A percentile compares a stretch with the other conserved stretches of the same genome.
Evolutionary conservation across 2,797 vertebrate genomes (phyloP).

Genomic region (Psittacula echo): DNA sequence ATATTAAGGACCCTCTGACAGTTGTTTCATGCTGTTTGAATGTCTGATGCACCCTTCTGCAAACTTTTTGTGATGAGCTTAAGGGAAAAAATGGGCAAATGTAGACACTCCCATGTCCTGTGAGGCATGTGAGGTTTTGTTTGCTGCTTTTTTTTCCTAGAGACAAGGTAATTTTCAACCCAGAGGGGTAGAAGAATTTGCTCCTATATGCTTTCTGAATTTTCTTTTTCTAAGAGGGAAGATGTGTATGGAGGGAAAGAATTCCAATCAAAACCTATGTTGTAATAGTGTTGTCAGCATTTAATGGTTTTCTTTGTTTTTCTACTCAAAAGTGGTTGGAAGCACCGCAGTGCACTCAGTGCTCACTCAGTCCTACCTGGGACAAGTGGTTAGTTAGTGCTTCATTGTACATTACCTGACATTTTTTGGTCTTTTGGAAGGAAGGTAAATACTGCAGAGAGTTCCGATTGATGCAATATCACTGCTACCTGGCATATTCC

Average conservation of each 20-base stretch:
- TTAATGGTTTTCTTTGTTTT: background rate
- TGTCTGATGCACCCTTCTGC: background rate
- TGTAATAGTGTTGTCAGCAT: background rate
- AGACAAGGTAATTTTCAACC: background rate
- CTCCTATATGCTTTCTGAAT: background rate
- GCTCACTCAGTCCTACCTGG: background rate
- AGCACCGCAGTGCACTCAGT: background rate
- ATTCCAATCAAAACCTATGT: background rate
- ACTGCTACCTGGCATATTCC: background rate
- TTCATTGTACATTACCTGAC: background rate
- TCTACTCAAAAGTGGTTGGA: background rate
- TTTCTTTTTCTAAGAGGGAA: background rate
- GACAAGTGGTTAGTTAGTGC: background rate
- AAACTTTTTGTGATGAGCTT: background rate
- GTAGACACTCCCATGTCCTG: background rate
- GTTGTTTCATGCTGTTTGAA: background rate
- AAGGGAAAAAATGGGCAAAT: background rate
- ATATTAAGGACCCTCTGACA: background rate
- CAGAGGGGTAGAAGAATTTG: background rate
- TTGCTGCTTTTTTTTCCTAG: background rate
- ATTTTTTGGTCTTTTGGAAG: background rate
- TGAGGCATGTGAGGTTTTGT: background rate
- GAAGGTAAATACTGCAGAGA: background rate
- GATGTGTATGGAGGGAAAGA: background rate
- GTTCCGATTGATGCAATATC: background rate